phyloP scores from a whole-genome alignment of 2,888 invertebrate genomes.

The Operophtera brumata region DNA sequence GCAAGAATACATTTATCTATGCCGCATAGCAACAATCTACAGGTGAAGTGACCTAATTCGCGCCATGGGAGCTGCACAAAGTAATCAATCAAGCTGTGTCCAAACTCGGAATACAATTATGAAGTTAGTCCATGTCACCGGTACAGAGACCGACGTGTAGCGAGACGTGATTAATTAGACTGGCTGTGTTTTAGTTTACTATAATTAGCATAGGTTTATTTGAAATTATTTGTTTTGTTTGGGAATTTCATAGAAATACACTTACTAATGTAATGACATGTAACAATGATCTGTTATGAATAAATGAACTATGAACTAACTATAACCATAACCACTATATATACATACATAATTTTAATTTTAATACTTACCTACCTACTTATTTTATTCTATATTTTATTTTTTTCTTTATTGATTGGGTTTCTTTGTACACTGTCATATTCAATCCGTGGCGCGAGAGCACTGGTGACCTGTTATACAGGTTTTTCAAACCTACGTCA shows the following conservation, averaged over 20 bases:
- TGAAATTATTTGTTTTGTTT: constrained; percentile 2
- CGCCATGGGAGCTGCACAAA: constrained; percentile 47
- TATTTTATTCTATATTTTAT: no score
- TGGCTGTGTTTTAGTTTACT: constrained; percentile 22
- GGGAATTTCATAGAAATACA: not conserved
- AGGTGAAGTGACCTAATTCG: constrained; percentile 57
- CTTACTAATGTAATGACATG: no score
- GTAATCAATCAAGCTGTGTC: constrained; percentile 76
- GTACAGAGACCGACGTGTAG: constrained; percentile 54
- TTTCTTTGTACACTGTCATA: no score
- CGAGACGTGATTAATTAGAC: constrained; percentile 69
- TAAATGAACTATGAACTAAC: no score
- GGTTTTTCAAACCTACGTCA: no score
- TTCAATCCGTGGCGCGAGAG: no score
- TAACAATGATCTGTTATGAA: no score
- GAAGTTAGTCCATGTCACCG: constrained; percentile 75
- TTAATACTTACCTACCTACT: no score
- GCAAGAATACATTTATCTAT: not conserved
- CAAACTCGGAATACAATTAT: constrained; percentile 78
- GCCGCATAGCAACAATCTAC: constrained; percentile 38
- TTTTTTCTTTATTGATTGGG: no score
- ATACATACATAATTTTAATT: no score
- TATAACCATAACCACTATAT: no score
- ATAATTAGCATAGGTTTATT: constrained; percentile 24
- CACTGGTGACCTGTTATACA: no score